Base-by-base conservation (phyloP, 1,140 invertebrate genomes). In the Drosophila mojavensis region DNA sequence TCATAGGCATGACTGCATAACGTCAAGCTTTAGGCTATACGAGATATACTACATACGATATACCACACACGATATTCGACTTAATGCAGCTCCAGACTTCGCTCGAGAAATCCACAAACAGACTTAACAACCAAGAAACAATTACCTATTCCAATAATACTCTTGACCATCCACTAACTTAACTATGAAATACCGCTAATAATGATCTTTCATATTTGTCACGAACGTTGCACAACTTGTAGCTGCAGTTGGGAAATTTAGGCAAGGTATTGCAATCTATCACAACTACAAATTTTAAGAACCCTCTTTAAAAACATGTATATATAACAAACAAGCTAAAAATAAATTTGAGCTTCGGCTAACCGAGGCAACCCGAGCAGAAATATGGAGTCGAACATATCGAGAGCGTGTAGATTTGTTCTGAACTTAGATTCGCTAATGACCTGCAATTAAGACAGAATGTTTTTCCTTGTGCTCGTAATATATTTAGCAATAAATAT, bases 181-280 rank as follows among this genome's bases (percentile, higher is more conserved):
- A 53, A 43, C 47, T 45, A 30, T 45, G 62, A 50, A 63, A 69
- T 68, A 45, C 36, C 58, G 39, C 64, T 79, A 79, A 82, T 83
- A 80, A 68, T 81, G 68, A 59, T 84, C 58, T 84, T 72, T 85
- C 73, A 67, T 64, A 80, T 83, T 69, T 83, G 77, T 33, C 78
- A 60, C 51, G 76, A 76, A 69, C 67, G 56, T 60, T 65, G 54
- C 59, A 66, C 77, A 65, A 62, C 72, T 62, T 59, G 72, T 78
- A 91, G 90, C 90, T 91, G 90, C 90, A 91, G 90, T 91, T 91
- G 90, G 90, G 90, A 91, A 91, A 91, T 68, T 88, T 91, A 58
- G 90, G 90, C 78, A 91, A 91, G 90, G 90, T 91, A 91, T 76
- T 79, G 73, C 66, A 48, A 65, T 47, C 39, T 36, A 30, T 54